A percentile compares a stretch with the other conserved stretches of the same genome.
phyloP scores from a whole-genome alignment of 2,113 vertebrate species.

The Nerophis ophidion region DNA sequence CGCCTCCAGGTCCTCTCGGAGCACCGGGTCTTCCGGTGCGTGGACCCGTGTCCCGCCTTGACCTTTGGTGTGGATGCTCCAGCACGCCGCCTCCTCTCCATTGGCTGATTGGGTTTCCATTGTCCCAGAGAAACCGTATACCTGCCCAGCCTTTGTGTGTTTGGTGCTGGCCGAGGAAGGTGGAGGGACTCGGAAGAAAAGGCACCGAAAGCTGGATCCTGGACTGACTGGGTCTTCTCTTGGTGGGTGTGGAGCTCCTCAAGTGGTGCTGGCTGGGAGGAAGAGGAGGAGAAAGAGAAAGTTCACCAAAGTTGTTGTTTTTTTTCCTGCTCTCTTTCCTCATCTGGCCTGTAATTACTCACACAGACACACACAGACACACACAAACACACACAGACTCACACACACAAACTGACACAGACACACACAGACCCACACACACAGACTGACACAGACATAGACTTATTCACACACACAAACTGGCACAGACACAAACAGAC shows the following conservation, averaged over 20 bases:
- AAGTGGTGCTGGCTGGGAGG: constrained; percentile 20
- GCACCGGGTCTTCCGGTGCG: constrained; percentile 32
- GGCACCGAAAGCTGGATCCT: constrained; percentile 26
- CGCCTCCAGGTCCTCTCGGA: constrained; percentile 61
- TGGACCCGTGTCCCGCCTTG: constrained; percentile 39
- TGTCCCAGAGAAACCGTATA: constrained; percentile 67
- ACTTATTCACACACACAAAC: constrained; percentile 5
- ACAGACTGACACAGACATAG: constrained; percentile 18
- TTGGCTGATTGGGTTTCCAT: constrained; percentile 81
- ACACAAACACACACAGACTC: too few relatives aligned
- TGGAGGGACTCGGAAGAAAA: constrained; percentile 8
- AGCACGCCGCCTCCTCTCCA: constrained; percentile 59
- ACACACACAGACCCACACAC: too few relatives aligned
- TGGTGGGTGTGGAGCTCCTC: constrained; percentile 18
- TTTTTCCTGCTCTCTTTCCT: constrained; percentile 27
- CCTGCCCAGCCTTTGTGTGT: constrained; percentile 33
- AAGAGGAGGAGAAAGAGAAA: constrained; percentile 48
- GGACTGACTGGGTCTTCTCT: constrained; percentile 20
- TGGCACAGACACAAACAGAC: constrained; percentile 21
- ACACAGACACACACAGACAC: constrained; percentile 10
- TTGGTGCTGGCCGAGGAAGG: constrained; percentile 33
- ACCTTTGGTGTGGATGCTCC: constrained; percentile 39
- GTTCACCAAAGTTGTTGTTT: constrained; percentile 16
- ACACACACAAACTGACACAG: too few relatives aligned
- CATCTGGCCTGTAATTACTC: constrained; percentile 53